These are phyloP conservation scores for Cherax destructor DNA, from an alignment of 1,140 invertebrate genomes.

Conservation along the genomic window DNA sequence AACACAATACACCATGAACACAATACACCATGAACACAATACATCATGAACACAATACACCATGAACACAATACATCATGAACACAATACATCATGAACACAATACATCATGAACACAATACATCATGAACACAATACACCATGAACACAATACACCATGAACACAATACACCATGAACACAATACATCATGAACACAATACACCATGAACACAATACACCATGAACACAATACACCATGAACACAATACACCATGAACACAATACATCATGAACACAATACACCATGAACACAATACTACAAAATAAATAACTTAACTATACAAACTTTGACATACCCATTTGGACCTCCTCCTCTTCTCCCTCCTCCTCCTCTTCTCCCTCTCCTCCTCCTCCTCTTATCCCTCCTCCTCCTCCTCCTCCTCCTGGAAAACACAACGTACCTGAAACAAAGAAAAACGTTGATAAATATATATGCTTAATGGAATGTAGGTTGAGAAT, in stretches of 20 bases:
- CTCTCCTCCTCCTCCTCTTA: not conserved
- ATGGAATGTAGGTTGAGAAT: not conserved
- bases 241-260: too few relatives aligned
- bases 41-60: too few relatives aligned
- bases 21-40: too few relatives aligned
- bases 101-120: not conserved
- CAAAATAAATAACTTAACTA: not conserved
- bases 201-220: too few relatives aligned
- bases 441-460: too few relatives aligned
- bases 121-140: not conserved
- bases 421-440: not conserved
- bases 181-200: too few relatives aligned
- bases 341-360: not conserved
- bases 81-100: too few relatives aligned
- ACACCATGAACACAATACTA: not conserved
- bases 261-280: too few relatives aligned
- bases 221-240: too few relatives aligned
- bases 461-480: not conserved
- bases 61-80: too few relatives aligned
- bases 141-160: not conserved
- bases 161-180: too few relatives aligned
- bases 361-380: constrained; percentile 2
- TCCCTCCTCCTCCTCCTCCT: constrained; percentile 9
- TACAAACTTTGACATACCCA: not conserved
- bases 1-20: too few relatives aligned